Conservation (phyloP, 2,113 vertebrate genomes). For the Natator depressus region DNA sequence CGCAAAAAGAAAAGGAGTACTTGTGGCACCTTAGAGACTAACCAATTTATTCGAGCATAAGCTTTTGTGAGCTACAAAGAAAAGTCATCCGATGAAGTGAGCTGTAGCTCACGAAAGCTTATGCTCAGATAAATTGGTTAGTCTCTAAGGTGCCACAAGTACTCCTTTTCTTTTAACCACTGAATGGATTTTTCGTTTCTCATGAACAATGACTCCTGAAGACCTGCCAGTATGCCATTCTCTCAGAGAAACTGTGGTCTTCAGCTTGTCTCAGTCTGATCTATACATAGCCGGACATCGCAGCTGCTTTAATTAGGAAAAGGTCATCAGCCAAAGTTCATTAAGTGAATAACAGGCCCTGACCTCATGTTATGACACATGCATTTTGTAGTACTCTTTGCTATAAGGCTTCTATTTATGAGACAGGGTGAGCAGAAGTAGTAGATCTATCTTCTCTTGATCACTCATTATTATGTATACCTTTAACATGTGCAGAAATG, state of each 20-base stretch:
- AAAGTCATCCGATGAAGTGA: too few relatives aligned
- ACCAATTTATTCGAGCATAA: too few relatives aligned
- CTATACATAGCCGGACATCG: neutral
- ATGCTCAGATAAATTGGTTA: too few relatives aligned
- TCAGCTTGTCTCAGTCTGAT: neutral
- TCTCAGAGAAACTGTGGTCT: neutral
- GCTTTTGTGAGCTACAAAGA: too few relatives aligned
- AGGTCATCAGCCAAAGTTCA: conserved; percentile 8
- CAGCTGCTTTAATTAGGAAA: conserved; percentile 9
- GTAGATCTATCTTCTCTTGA: neutral
- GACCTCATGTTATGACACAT: neutral
- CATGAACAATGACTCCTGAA: neutral
- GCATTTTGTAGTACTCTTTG: neutral
- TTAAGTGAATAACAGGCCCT: neutral
- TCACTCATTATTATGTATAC: neutral
- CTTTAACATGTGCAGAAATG: neutral
- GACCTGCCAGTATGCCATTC: neutral
- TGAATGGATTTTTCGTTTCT: conserved; percentile 7
- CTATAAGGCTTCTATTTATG: neutral
- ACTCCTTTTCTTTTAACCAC: neutral
- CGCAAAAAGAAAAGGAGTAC: too few relatives aligned
- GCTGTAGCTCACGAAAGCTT: too few relatives aligned
- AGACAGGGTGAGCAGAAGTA: neutral
- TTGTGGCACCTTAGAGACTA: too few relatives aligned
- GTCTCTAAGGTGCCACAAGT: too few relatives aligned